Evolutionary conservation across 1,140 invertebrate genomes (phyloP), one percentile per base, ranked within the genome.

Genomic region (Calosoma granatense): DNA sequence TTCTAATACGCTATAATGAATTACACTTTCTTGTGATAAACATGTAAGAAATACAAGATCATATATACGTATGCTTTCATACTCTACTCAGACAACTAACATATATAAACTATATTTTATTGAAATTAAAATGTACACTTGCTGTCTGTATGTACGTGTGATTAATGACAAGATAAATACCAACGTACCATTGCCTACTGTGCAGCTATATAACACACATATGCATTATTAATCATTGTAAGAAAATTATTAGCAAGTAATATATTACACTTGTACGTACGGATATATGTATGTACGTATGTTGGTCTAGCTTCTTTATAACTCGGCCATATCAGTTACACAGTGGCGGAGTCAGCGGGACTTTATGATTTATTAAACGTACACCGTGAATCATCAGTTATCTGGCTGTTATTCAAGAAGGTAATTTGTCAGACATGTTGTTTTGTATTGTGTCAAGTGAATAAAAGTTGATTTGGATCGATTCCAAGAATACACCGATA

Each of bases 131-230:
- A 30, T 30, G 26, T 30, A 14, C 14, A 6, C 26, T n/a, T n/a
- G n/a, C n/a, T n/a, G n/a, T n/a, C n/a, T n/a, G n/a, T n/a, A n/a
- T n/a, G n/a, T n/a, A n/a, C n/a, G n/a, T 47, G 9, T 47, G 41
- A 47, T 47, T 47, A 47, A 47, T 47, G 41, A 47, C 41, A 17
- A 47, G 41, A 47, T 47, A 47, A 47, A 47, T 47, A 17, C 9
- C 41, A 47, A 17, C 41, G 41, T 47, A 11, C 9, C 26, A 36
- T n/a, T 4, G 41, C 41, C 41, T 47, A 47, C 41, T 47, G 41
- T 47, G 41, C 9, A 11, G 17, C 41, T 9, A 9, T 30, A 30
- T 14, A 30, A 30, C 26, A 6, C 26, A 14, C 26, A n/a, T n/a
- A 47, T 47, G 41, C 15, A 17, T 12, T 47, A 47, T 47, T 47